Evolutionary conservation across 2,797 vertebrate species (phyloP).

Genomic region (Propithecus perrieri): DNA sequence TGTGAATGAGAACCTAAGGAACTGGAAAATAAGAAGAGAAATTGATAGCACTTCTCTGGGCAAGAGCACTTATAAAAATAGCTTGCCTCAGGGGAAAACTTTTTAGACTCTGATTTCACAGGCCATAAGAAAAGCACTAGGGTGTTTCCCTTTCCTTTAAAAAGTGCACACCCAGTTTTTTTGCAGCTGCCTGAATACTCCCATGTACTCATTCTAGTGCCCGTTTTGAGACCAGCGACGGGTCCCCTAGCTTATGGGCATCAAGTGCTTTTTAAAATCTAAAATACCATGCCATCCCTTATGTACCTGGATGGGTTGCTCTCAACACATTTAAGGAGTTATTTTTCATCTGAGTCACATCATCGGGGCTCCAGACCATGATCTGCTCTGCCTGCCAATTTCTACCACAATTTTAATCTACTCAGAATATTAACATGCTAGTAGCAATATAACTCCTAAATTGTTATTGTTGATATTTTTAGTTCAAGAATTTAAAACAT

Average conservation of each 20-base stretch:
- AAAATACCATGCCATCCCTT: not conserved
- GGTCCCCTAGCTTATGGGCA: constrained; percentile 7
- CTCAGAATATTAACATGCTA: constrained; percentile 54
- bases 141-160: constrained; percentile 67
- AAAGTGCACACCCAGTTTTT: constrained; percentile 52
- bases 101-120: constrained; percentile 73
- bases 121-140: constrained; percentile 58
- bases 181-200: constrained; percentile 31
- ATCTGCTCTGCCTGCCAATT: constrained; percentile 16
- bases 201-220: not conserved
- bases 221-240: constrained; percentile 21
- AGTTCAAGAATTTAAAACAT: constrained; percentile 79
- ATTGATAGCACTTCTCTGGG: constrained; percentile 49
- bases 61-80: constrained; percentile 64
- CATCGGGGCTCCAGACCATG: not conserved
- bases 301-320: not conserved
- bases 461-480: constrained; percentile 25
- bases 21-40: constrained; percentile 67
- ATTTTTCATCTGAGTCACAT: constrained; percentile 54
- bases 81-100: constrained; percentile 61
- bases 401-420: constrained; percentile 35
- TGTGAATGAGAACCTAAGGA: constrained; percentile 51
- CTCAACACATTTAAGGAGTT: constrained; percentile 40
- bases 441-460: constrained; percentile 27
- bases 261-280: constrained; percentile 43